Base-by-base conservation (phyloP, 2,888 invertebrate genomes). In the Tipula lateralis region DNA sequence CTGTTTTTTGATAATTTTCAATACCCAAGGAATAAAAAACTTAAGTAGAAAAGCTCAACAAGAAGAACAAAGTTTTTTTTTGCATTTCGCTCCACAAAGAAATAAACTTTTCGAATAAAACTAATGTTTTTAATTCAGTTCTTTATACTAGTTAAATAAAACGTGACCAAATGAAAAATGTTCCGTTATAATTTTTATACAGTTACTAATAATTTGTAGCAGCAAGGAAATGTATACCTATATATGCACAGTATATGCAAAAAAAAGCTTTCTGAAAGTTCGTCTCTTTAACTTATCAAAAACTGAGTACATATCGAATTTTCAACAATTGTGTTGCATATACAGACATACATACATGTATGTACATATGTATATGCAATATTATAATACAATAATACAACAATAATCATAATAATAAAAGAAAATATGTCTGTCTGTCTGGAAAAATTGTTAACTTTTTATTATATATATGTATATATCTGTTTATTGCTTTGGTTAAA, bases 401-500 rank as follows among this genome's bases (percentile, higher is more conserved):
- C 66, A 66, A 66, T 66, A 66, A 66, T 66, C 66, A 24, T 66
- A 66, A 1, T 66, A 66, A 66, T 66, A 66, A 9, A 24, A 66
- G 66, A 66, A 66, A 66, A 66, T 66, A 66, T 66, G 66, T 66
- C 66, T 66, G 66, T 66, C 66, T 66, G 19, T 66, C 66, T 66
- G 44, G 66, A 24, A 66, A 66, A 66, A 66, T 66, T 66, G 66
- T 66, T 66, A n/a, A 66, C 66, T 7, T 66, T 66, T 66, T 5
- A 44, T n/a, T 44, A 13, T n/a, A 44, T n/a, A 32, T 9, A 39
- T 32, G 32, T 32, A 5, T 32, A 5, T 32, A 32, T 39, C 39
- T 13, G 39, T 39, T 13, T 39, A 9, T 50, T 66, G 9, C 24
- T 66, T 66, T 9, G 66, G 1, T n/a, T n/a, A 24, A 66, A 24